Percentiles rank a stretch among this genome's conserved stretches.
These are phyloP conservation scores for Catagonus wagneri DNA, from an alignment of 2,113 vertebrate species.

Conservation along the genomic window DNA sequence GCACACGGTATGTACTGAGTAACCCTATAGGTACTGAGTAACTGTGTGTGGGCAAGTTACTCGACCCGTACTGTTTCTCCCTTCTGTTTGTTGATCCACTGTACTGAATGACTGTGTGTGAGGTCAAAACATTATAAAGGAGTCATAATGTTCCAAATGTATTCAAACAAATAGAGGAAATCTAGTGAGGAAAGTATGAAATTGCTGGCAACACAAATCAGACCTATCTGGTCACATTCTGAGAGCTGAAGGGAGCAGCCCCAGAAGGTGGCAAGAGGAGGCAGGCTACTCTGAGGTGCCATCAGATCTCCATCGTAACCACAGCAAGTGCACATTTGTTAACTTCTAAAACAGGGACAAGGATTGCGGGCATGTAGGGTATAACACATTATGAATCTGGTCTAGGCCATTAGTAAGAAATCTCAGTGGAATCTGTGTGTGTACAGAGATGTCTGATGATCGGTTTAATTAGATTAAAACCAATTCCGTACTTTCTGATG, in stretches of 20 bases:
- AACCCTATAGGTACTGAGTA: neutral
- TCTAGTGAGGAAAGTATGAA: neutral
- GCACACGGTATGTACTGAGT: neutral
- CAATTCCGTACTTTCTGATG: neutral
- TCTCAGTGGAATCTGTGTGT: neutral
- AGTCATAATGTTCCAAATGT: neutral
- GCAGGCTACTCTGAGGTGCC: neutral
- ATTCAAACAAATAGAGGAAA: neutral
- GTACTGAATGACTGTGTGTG: neutral
- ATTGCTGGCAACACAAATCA: neutral
- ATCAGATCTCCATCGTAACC: neutral
- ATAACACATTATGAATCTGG: neutral
- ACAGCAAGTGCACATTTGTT: neutral
- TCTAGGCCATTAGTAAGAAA: neutral
- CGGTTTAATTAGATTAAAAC: neutral
- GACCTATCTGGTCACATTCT: neutral
- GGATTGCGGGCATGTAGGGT: neutral
- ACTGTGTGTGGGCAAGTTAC: too few relatives aligned
- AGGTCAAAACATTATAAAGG: neutral
- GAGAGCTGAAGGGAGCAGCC: neutral
- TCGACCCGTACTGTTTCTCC: too few relatives aligned
- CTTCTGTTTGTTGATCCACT: neutral
- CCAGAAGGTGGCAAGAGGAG: accelerated
- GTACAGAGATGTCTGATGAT: neutral
- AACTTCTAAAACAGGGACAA: neutral